A percentile compares a stretch with the other conserved stretches of the same genome.
Conservation (phyloP, 2,888 invertebrate genomes). For the Nezara viridula region DNA sequence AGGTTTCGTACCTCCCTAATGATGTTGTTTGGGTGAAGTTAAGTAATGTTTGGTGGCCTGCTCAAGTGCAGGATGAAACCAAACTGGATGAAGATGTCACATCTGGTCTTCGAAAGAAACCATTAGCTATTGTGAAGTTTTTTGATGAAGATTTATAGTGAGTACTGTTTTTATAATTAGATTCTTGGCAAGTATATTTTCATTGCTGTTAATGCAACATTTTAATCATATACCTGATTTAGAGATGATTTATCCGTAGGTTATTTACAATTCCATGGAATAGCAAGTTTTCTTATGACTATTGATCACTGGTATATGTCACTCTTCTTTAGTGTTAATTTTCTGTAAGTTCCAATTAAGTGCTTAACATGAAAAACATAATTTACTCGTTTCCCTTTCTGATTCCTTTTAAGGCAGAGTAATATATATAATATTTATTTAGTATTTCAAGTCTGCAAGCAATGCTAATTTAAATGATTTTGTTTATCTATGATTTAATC, state of each 20-base stretch:
- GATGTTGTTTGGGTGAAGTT: constrained; percentile 90
- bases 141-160: constrained; percentile 88
- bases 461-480: too few species aligned
- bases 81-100: constrained; percentile 79
- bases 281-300: not conserved
- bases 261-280: too few species aligned
- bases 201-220: not conserved
- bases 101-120: constrained; percentile 77
- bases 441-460: too few species aligned
- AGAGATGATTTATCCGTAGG: not conserved
- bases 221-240: not conserved
- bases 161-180: constrained; percentile 69
- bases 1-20: constrained; percentile 78
- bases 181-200: constrained; percentile 20
- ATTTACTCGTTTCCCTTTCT: too few species aligned
- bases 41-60: constrained; percentile 88
- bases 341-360: too few species aligned
- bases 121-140: constrained; percentile 87
- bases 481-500: too few species aligned
- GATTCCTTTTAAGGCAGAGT: too few species aligned
- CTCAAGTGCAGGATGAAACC: constrained; percentile 77
- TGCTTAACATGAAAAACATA: too few species aligned
- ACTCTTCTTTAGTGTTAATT: not conserved
- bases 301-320: too few species aligned
- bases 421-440: too few species aligned